Conservation (phyloP, 2,113 vertebrate species). For the Phoenicopterus ruber region DNA sequence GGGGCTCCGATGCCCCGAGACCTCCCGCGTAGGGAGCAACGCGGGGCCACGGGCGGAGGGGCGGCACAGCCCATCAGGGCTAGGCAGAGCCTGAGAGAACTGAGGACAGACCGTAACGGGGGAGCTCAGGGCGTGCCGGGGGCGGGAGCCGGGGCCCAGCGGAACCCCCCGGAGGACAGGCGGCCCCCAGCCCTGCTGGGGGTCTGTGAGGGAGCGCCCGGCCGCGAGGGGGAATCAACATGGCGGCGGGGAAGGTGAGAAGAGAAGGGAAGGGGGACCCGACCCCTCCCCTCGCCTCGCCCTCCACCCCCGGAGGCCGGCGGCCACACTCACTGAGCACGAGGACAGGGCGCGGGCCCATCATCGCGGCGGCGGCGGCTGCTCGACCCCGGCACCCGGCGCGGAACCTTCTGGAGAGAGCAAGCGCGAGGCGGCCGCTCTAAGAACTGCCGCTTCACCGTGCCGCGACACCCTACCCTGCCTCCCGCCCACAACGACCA, state of each 20-base stretch:
- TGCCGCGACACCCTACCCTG: background rate
- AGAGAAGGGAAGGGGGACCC: no score
- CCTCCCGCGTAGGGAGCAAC: no score
- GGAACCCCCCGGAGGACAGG: accelerated
- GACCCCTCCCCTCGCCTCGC: no score
- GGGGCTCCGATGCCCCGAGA: no score
- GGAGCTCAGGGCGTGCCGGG: background rate
- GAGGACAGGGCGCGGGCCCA: constrained; percentile 88
- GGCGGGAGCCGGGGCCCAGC: no score
- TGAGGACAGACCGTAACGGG: no score
- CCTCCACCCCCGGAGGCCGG: no score
- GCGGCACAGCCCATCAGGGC: background rate
- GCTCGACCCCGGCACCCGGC: background rate
- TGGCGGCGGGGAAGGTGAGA: background rate
- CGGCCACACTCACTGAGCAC: constrained; percentile 85
- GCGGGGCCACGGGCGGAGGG: background rate
- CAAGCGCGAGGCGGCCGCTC: background rate
- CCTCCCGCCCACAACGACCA: background rate
- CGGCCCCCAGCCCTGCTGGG: background rate
- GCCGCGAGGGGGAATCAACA: background rate
- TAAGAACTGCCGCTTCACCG: background rate
- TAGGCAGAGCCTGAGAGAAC: background rate
- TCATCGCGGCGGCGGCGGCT: constrained; percentile 72
- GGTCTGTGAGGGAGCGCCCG: background rate
- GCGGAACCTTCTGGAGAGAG: constrained; percentile 74